Base-by-base conservation (phyloP, 2,797 vertebrate species). In the Smutsia gigantea region DNA sequence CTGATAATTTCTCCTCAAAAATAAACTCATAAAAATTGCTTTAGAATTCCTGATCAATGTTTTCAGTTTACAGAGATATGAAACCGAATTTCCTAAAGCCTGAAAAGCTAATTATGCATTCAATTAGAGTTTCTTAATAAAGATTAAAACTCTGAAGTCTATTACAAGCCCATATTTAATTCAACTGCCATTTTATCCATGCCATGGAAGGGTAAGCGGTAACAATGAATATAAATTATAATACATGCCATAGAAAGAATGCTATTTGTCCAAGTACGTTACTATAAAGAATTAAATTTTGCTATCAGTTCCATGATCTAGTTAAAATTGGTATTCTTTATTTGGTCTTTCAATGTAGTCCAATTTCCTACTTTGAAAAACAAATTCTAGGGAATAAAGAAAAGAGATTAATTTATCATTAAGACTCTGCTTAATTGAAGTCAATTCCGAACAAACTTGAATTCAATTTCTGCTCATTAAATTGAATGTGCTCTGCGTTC, bases 341-440 rank as follows among this genome's bases (percentile, higher is more conserved):
- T 99, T 99, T 99, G 99, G 98, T 98, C 98, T 99, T 99, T 99
- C 99, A 99, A 98, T 99, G 99, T 99, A 99, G 99, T 99, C 99
- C 99, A 99, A 99, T 99, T 99, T 99, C 98, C 99, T 98, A 99
- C 99, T 99, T 99, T 99, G 98, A 99, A 99, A 99, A 99, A 99
- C 99, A 99, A 99, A 99, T 99, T 99, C 99, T 98, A 98, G 98
- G 98, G 99, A 99, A 99, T 99, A 99, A 99, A 99, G 99, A 99
- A 99, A 99, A 99, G 99, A 99, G 99, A 99, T 99, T 99, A 99
- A 99, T 99, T 99, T 99, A 99, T 99, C 99, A 99, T 99, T 99
- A 99, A 99, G 99, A 99, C 99, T 99, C 98, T 97, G 99, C 99
- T 99, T 99, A 99, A 99, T 99, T 99, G 99, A 99, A 99, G 99